Evolutionary conservation across 2,797 vertebrate species (phyloP).

Genomic region (Luscinia megarhynchos): DNA sequence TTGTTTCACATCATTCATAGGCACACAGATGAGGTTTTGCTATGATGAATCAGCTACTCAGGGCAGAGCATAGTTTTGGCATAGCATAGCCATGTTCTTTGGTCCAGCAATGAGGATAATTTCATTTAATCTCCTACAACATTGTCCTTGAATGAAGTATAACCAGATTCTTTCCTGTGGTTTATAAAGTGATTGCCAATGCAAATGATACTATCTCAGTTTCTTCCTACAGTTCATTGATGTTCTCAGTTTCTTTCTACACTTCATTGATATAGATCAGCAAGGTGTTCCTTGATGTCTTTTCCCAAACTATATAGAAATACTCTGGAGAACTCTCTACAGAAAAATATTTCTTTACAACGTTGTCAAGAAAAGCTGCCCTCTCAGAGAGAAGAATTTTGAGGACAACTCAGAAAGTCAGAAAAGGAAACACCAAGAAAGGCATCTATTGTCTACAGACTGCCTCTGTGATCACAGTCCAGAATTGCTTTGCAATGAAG

Average conservation of each 20-base stretch:
- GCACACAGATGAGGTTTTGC: not conserved
- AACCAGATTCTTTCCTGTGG: conserved; percentile 5
- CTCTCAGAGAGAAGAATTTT: not conserved
- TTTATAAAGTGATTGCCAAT: not conserved
- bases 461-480: not conserved
- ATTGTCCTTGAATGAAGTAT: not conserved
- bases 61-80: not conserved
- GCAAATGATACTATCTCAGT: not conserved
- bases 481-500: not conserved
- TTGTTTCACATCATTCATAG: not conserved
- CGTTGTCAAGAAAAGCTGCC: not conserved
- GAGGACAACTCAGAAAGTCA: not conserved
- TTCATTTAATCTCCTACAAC: not conserved
- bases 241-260: not conserved
- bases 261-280: not conserved
- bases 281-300: not conserved
- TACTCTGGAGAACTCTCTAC: not conserved
- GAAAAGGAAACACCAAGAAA: not conserved
- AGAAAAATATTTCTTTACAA: not conserved
- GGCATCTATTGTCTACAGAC: not conserved
- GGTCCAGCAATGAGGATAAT: not conserved
- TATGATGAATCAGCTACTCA: not conserved
- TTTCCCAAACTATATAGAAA: not conserved
- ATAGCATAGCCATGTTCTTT: not conserved
- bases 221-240: not conserved